A percentile compares a stretch with the other conserved stretches of the same genome.
These are phyloP conservation scores for Irena cyanogastra DNA, from an alignment of 2,113 vertebrate species.

Conservation along the genomic window DNA sequence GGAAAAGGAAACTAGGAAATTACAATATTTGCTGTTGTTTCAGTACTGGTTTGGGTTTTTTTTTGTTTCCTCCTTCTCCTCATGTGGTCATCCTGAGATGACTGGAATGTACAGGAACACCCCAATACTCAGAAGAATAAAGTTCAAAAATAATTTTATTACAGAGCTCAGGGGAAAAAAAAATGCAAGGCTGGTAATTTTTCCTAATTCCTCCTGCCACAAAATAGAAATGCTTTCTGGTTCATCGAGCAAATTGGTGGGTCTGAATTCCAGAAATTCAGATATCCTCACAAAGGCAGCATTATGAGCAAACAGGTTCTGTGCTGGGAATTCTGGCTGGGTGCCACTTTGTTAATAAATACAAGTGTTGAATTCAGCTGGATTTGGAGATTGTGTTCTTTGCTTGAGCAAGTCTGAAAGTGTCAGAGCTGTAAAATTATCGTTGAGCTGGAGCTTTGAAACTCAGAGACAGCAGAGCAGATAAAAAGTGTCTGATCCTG, in stretches of 20 bases:
- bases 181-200: slow-evolving; percentile 9
- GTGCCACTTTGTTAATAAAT: slow-evolving; percentile 57
- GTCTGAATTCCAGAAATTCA: slow-evolving; percentile 5
- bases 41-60: neutral
- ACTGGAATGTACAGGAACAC: neutral
- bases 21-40: slow-evolving; percentile 17
- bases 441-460: neutral
- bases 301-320: neutral
- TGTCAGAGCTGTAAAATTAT: slow-evolving; percentile 39
- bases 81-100: neutral
- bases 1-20: slow-evolving; percentile 21
- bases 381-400: slow-evolving; percentile 58
- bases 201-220: slow-evolving; percentile 19
- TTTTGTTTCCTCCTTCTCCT: neutral
- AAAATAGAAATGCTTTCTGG: slow-evolving; percentile 38
- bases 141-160: slow-evolving; percentile 26
- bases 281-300: slow-evolving; percentile 15
- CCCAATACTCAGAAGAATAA: neutral
- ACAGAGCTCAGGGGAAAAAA: neutral
- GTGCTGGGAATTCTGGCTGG: slow-evolving; percentile 13
- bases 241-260: slow-evolving; percentile 26
- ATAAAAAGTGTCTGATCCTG: neutral
- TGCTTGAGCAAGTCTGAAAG: slow-evolving; percentile 61
- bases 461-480: neutral
- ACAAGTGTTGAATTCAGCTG: slow-evolving; percentile 56